Percentiles rank a stretch among this genome's conserved stretches.
Conservation (phyloP, 2,888 invertebrate species). For the Andrena camellia region DNA sequence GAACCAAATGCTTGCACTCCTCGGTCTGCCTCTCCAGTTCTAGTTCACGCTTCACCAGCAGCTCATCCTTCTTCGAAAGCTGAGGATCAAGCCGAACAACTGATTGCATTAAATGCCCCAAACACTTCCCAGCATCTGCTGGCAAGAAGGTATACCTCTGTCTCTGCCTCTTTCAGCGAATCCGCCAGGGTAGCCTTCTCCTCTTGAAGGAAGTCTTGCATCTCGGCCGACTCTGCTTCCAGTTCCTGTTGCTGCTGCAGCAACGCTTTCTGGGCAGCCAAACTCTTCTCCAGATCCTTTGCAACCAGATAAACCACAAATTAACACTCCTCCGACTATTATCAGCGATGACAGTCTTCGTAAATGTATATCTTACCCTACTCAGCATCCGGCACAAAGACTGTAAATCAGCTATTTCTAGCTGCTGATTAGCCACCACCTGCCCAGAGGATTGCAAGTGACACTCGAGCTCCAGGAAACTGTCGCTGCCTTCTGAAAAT, state of each 20-base stretch:
- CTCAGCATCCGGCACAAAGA: slow-evolving; percentile 90
- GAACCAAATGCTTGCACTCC: slow-evolving; percentile 92
- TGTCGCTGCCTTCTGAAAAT: slow-evolving; percentile 88
- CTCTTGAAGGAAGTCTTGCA: slow-evolving; percentile 95
- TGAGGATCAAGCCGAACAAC: slow-evolving; percentile 64
- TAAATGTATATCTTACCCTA: slow-evolving; percentile 86
- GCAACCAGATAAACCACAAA: slow-evolving; percentile 25
- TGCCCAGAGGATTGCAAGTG: slow-evolving; percentile 89
- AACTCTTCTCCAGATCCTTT: slow-evolving; percentile 89
- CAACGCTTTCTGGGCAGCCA: slow-evolving; percentile 89
- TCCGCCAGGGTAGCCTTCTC: slow-evolving; percentile 93
- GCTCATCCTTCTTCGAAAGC: slow-evolving; percentile 80
- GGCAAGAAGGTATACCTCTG: slow-evolving; percentile 85
- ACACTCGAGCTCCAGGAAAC: slow-evolving; percentile 91
- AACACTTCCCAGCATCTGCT: neutral
- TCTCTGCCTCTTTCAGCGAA: slow-evolving; percentile 92
- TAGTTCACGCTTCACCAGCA: slow-evolving; percentile 86
- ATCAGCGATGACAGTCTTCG: too few species aligned
- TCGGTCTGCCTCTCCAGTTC: slow-evolving; percentile 89
- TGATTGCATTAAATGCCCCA: neutral
- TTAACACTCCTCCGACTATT: too few species aligned
- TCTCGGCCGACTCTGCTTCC: slow-evolving; percentile 92
- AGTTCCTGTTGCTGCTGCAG: slow-evolving; percentile 91
- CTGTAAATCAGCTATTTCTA: slow-evolving; percentile 91
- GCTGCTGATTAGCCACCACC: slow-evolving; percentile 91